Evolutionary conservation across 35 echinoderm and acorn worm genomes (phyloP), one percentile per base, ranked within the genome.

Genomic region (Apostichopus parvimensis): DNA sequence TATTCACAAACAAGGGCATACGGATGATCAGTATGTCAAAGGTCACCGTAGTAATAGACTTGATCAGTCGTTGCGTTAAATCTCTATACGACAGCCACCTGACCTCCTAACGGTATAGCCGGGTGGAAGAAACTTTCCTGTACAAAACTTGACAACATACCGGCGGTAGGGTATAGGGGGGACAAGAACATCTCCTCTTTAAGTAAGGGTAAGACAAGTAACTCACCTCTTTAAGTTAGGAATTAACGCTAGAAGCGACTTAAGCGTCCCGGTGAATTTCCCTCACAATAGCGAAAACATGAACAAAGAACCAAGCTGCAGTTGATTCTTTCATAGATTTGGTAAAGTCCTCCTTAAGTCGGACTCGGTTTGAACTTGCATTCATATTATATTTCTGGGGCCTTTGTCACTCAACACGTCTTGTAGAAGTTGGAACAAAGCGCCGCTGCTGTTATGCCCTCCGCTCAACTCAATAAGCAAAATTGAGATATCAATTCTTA

Each of bases 351-450:
- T 22, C 78, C 78, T 80, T 12, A 80, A 80, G 78, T 80, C 78
- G 78, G 52, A 80, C 22, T 80, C 52, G 13, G 12, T 80, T 80
- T 80, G 78, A 80, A 80, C 78, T 80, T 80, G 12, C 13, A 80
- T 13, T 5, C 21, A 80, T 80, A 80, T 68, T 11, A 13, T 68
- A 68, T 68, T 68, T 14, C 18, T 14, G 11, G 11, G 11, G 64
- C 18, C 64, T 68, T 68, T 68, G 64, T 68, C 18, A 68, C 64
- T 68, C 18, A 68, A 68, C 64, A 68, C 64, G 64, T 68, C 18
- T 8, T 68, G 11, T 11, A 68, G 13, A 68, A 68, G 9, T 14
- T 68, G 64, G 64, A 68, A 68, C 64, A 68, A 68, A 68, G 64
- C 11, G 18, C 64, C 64, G 64, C 11, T 18, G 11, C 11, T 18